Base-by-base conservation (phyloP, 2,797 vertebrate genomes). In the Micropoecilia bifurca region DNA sequence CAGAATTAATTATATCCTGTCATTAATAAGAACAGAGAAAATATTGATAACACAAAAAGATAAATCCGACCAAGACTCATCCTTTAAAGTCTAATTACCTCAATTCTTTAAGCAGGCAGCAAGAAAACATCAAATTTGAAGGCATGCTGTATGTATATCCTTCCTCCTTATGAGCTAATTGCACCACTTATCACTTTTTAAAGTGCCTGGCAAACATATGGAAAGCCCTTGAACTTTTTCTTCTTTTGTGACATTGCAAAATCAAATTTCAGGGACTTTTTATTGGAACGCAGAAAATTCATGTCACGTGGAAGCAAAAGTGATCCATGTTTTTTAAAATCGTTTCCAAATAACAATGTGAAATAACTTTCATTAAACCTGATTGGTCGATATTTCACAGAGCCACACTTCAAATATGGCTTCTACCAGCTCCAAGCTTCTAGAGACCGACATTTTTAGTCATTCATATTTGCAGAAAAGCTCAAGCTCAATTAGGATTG, bases 1-100 rank as follows among this genome's bases (percentile, higher is more conserved):
- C 74, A 59, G 12, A 7, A 50, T 90, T 87, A 86, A 89, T 88
- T 80, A 79, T 77, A 74, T 80, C 63, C 80, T 84, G 80, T 79
- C 80, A 87, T 88, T 83, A 82, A 66, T 75, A 71, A 14, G 43
- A 79, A 75, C 14, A 66, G 47, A 59, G 9, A 69, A 71, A 80
- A 73, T 69, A 12, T 20, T 80, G 76, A 84, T 90, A 20, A 45
- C 77, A 84, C 41, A 69, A 86, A 77, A 79, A 45, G 71, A 88
- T 79, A 76, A 75, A 88, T 82, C 68, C 57, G 45, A 1, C 25
- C 2, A 20, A 48, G 71, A 83, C 68, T 74, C 66, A 83, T 82
- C 13, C 30, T 78, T 85, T 76, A 77, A 82, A 59, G 47, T 66
- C 61, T 75, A 74, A 88, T 83, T 82, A 83, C 46, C 47, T 75